These are phyloP conservation scores for Ooceraea biroi DNA, from an alignment of 1,140 invertebrate genomes.

Conservation along the genomic window DNA sequence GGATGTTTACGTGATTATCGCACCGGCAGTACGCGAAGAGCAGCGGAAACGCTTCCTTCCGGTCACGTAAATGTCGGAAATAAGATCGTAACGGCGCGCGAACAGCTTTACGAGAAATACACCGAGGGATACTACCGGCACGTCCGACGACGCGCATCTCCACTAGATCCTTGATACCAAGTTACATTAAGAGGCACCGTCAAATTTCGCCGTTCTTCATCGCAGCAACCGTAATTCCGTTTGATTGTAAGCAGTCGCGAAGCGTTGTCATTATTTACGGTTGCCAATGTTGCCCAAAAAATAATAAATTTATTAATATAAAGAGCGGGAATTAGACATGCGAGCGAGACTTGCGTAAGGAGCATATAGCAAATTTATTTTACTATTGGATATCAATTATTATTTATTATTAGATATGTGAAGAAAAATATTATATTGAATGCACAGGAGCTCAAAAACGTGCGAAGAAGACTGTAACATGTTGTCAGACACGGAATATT, in stretches of 20 bases:
- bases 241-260: slow-evolving; percentile 1
- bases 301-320: neutral
- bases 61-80: slow-evolving; percentile 52
- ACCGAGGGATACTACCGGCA: neutral
- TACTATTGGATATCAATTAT: neutral
- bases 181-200: slow-evolving; percentile 41
- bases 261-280: slow-evolving; percentile 10
- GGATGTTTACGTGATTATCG: slow-evolving; percentile 50
- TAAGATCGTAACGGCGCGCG: slow-evolving; percentile 15
- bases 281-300: slow-evolving; percentile 31
- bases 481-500: neutral
- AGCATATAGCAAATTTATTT: slow-evolving; percentile 11
- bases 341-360: neutral
- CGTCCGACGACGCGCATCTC: slow-evolving; percentile 29
- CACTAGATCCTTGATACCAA: slow-evolving; percentile 16
- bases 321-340: neutral
- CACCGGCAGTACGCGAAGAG: neutral
- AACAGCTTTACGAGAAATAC: slow-evolving; percentile 1
- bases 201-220: slow-evolving; percentile 49
- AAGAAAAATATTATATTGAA: neutral
- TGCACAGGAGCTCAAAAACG: neutral
- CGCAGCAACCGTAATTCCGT: slow-evolving; percentile 32
- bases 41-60: slow-evolving; percentile 27
- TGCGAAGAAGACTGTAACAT: neutral
- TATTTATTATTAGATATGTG: neutral